Conservation (phyloP, 2,888 invertebrate species). For the Scaptomyza reducta region DNA sequence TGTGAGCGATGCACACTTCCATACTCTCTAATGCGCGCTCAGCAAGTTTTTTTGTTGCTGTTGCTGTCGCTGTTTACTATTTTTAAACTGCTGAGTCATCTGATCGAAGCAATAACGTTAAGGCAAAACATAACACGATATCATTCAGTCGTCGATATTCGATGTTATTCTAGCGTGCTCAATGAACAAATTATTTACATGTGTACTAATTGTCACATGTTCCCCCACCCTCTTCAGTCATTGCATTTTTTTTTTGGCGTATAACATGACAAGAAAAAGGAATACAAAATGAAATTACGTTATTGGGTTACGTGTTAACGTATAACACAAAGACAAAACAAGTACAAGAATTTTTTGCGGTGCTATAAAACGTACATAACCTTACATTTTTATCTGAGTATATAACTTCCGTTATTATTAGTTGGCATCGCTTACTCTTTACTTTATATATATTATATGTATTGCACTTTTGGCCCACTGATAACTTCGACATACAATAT, state of each 20-base stretch:
- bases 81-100: slow-evolving; percentile 84
- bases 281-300: slow-evolving; percentile 16
- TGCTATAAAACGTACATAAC: slow-evolving; percentile 48
- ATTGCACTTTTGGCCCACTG: slow-evolving; percentile 15
- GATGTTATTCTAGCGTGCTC: slow-evolving; percentile 39
- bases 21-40: slow-evolving; percentile 53
- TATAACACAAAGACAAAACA: slow-evolving; percentile 17
- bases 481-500: slow-evolving; percentile 58
- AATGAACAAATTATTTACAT: slow-evolving; percentile 18
- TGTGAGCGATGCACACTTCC: slow-evolving; percentile 9
- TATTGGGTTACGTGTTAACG: slow-evolving; percentile 60
- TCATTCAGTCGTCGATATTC: slow-evolving; percentile 42
- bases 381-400: slow-evolving; percentile 53
- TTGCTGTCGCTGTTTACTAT: slow-evolving; percentile 83
- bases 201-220: slow-evolving; percentile 25
- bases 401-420: slow-evolving; percentile 58
- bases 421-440: slow-evolving; percentile 4
- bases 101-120: slow-evolving; percentile 72
- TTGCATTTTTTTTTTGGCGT: slow-evolving; percentile 31
- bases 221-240: background rate
- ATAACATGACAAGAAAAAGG: slow-evolving; percentile 8
- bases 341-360: background rate
- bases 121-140: slow-evolving; percentile 56
- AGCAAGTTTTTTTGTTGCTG: slow-evolving; percentile 48
- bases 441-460: background rate